Conservation (phyloP, 53 echinoderm and acorn worm genomes). For the Echinometra lucunter region DNA sequence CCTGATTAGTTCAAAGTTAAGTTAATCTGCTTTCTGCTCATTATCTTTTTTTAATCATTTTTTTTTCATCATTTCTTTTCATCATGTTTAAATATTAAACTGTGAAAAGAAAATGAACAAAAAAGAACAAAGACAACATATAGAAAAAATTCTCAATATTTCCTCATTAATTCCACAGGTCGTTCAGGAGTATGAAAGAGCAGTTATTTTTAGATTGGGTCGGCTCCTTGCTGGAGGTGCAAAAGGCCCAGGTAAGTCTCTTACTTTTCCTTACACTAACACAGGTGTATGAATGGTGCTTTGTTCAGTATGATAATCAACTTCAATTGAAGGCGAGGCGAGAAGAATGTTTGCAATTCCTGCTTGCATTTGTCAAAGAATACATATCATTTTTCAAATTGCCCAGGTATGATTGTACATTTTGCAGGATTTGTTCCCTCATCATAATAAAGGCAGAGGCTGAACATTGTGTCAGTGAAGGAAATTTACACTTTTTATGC, state of each 20-base stretch:
- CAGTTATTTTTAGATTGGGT: constrained; percentile 95
- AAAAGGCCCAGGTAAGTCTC: constrained; percentile 77
- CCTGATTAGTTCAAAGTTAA: no score
- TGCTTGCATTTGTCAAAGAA: background rate
- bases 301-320: background rate
- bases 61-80: no score
- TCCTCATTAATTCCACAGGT: constrained; percentile 72
- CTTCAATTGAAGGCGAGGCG: background rate
- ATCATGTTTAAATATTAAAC: no score
- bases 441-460: background rate
- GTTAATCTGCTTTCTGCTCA: no score
- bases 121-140: no score
- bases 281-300: background rate
- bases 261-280: background rate
- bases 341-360: background rate
- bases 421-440: background rate
- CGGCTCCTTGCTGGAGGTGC: constrained; percentile 77
- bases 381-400: background rate
- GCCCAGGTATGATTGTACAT: constrained; percentile 10
- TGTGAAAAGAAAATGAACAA: no score
- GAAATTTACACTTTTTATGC: background rate
- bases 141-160: background rate
- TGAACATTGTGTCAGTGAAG: background rate
- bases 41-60: no score
- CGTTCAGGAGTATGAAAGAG: constrained; percentile 97